Evolutionary conservation across 1,140 invertebrate species (phyloP), one percentile per base, ranked within the genome.

Genomic region (Caenorhabditis latens): DNA sequence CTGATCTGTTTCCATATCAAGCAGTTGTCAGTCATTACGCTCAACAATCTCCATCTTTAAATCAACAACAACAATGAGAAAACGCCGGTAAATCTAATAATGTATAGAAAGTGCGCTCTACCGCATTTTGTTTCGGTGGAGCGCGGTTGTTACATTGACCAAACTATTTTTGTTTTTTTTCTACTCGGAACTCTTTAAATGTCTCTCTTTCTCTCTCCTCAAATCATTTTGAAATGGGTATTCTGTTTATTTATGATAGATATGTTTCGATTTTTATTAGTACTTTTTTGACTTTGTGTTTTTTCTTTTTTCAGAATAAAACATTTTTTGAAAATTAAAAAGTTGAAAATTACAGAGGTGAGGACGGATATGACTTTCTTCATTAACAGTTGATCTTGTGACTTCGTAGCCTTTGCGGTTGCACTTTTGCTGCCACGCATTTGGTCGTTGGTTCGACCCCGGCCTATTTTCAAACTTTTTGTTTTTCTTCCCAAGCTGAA

Each of bases 151-250:
- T 32, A 32, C 32, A 32, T 32, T 32, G 32, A 32, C 43, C 32
- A 42, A 32, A 84, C 83, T 57, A 84, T 61, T 7, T 11, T 32
- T 21, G 6, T 40, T 53, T 55, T 32, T 83, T 57, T 83, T 42
- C 24, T 5, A 50, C 63, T 75, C 61, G 24, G 21, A 32, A 21
- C 40, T 50, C 21, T 40, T 32, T 61, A 32, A 32, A 32, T 24
- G 13, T 16, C 42, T 24, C 46, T 71, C 63, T 61, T 24, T 55
- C 8, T 85, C 14, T 75, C n/a, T 42, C 21, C 46, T 53, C 53
- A 48, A 48, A 84, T 84, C 83, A 48, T 84, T 84, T 40, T 84
- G 83, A 84, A 58, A 84, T 84, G 83, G 58, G 58, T 61, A 84
- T 84, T 84, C 11, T 84, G 32, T 84, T 58, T 19, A 84, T 55